These are phyloP conservation scores for Philaenus spumarius DNA, from an alignment of 1,140 invertebrate genomes.

Conservation along the genomic window DNA sequence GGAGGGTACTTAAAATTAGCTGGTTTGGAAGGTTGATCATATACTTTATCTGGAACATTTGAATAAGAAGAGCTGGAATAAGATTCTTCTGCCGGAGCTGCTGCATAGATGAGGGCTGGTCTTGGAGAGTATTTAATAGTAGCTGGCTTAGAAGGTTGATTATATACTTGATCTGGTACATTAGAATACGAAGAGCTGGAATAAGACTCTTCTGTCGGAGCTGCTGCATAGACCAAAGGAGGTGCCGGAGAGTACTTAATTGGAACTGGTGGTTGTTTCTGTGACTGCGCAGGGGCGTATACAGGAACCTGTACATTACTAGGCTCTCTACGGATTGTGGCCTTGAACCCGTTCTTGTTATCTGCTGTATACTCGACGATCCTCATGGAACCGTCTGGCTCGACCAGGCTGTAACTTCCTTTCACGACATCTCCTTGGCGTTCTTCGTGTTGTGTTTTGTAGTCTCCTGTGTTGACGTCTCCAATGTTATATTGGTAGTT, in stretches of 20 bases:
- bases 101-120: too few species aligned
- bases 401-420: conserved; percentile 47
- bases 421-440: conserved; percentile 38
- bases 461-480: conserved; percentile 45
- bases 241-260: conserved; percentile 5
- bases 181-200: too few species aligned
- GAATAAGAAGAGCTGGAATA: too few species aligned
- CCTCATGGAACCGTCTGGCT: conserved; percentile 52
- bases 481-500: conserved; percentile 48
- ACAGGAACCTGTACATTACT: conserved; percentile 34
- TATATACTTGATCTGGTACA: too few species aligned
- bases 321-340: conserved; percentile 44
- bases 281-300: background rate
- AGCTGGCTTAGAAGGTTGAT: too few species aligned
- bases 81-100: too few species aligned
- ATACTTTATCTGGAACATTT: too few species aligned
- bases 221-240: conserved; percentile 39
- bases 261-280: background rate
- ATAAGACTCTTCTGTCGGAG: too few species aligned
- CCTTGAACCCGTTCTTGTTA: conserved; percentile 52
- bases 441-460: conserved; percentile 42
- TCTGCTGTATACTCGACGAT: conserved; percentile 53
- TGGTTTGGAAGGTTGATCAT: too few species aligned
- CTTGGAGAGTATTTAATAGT: too few species aligned
- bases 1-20: too few species aligned